Base-by-base conservation (phyloP, 2,797 vertebrate species). In the Cyclura pinguis region DNA sequence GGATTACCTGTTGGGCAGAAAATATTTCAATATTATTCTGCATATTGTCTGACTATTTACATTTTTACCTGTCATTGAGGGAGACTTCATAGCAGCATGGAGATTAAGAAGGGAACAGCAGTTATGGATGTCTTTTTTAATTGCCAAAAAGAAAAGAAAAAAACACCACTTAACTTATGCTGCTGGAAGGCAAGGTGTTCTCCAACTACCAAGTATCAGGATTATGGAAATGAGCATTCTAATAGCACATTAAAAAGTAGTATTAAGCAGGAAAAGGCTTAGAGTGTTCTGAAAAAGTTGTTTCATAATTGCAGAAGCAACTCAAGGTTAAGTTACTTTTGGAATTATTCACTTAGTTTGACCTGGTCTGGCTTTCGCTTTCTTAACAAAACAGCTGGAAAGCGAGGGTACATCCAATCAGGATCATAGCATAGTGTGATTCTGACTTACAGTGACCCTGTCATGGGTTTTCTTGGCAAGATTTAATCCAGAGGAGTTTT, bases 1-100 rank as follows among this genome's bases (percentile, higher is more conserved):
- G 27, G 27, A 64, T 24, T 14, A 62, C 35, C 22, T 50, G 18
- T 57, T 35, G 55, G 85, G n/a, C 27, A 38, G 18, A 64, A 82
- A 57, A n/a, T 22, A 73, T 72, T 32, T 88, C 29, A 73, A 82
- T 82, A 82, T 73, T 88, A 73, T 69, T 57, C 35, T 72, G 87
- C 47, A 87, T 87, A 57, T 52, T 80, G 18, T n/a, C n/a, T 52
- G 13, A 22, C 67, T 20, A 38, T 29, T 57, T 81, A 4, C 10
- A 38, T 38, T 35, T 64, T 67, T 67, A 59, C 20, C 42, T 50
- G 8, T 57, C 72, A 32, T 88, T 42, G 42, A 10, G 50, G 6
- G 47, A 55, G 32, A 35, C 77, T 88, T 69, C 29, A 52, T 16
- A 69, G 64, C 6, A 88, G n/a, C 12, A 18, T 42, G 27, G 38